Evolutionary conservation across 2,113 vertebrate genomes (phyloP), one percentile per base, ranked within the genome.

Genomic region (Megaceryle torquata): DNA sequence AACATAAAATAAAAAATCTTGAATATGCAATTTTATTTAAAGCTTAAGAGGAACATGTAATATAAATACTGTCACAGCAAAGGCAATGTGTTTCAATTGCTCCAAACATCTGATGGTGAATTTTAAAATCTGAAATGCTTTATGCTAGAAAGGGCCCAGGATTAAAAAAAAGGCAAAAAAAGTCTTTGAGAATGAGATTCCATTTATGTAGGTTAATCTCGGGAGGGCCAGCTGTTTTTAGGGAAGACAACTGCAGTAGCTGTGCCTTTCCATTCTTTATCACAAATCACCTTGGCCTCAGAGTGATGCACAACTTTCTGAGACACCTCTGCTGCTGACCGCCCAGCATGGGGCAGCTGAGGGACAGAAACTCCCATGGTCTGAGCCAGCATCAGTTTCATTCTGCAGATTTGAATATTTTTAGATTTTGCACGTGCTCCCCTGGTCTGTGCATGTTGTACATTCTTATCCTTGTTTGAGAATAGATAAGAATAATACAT

Each of bases 261-360:
- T 84, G 37, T 50, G 44, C 21, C 64, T 83, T 83, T 78, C 51
- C 19, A 17, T 39, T 57, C 72, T 39, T n/a, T 31, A 24, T 88
- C 29, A 91, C 35, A 81, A 74, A 57, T 11, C 2, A 0, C 22
- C 25, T n/a, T 0, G 0, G 41, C 43, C 56, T 78, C 3, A 16
- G 71, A 50, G 48, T 1, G 4, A 72, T 48, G 48, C 29, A 33
- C 31, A 79, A 6, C 33, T 57, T 72, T 29, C 39, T 22, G n/a
- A 46, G 24, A 46, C 37, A 63, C n/a, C 46, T 74, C 31, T 0
- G 3, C 33, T 3, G 1, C 51, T 35, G 28, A 56, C 41, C 5
- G 1, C 39, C 71, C 43, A 56, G 33, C 86, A 77, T 0, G 0
- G 53, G 63, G 59, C 25, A 69, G 25, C 29, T 39, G 69, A 8